Evolutionary conservation across 2,113 vertebrate species (phyloP).

Genomic region (Microcebus ravelobensis): DNA sequence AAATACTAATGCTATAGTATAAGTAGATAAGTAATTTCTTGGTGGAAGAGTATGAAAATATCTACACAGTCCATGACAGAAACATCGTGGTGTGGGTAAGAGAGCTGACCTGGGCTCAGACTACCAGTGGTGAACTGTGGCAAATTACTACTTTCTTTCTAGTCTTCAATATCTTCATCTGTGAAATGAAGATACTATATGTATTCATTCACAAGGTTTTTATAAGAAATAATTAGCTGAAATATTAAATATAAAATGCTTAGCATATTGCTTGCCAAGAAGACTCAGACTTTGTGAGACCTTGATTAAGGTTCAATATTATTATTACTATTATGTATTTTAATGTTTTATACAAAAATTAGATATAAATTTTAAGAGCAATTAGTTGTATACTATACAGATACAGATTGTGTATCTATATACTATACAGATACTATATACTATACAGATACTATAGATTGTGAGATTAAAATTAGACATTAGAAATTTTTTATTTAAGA

Average conservation of each 20-base stretch:
- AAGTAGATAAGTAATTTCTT: neutral
- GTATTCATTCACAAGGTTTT: neutral
- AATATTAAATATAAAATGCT: neutral
- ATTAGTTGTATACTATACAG: neutral
- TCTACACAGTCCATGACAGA: neutral
- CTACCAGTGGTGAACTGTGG: neutral
- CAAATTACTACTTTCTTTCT: neutral
- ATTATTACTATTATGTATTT: neutral
- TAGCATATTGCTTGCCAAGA: neutral
- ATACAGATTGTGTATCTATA: too few species aligned
- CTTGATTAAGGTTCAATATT: neutral
- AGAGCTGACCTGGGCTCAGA: neutral
- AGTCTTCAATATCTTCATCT: neutral
- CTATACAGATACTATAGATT: neutral
- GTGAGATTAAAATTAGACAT: neutral
- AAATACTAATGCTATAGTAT: neutral
- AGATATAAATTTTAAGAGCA: neutral
- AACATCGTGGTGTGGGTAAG: neutral
- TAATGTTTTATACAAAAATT: neutral
- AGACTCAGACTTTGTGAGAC: neutral
- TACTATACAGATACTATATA: too few species aligned
- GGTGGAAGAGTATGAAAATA: neutral
- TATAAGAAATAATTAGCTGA: neutral
- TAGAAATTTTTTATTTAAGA: neutral
- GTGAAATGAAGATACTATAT: neutral